Base-by-base conservation (phyloP, 1,140 invertebrate genomes). In the Frieseomelitta varia region DNA sequence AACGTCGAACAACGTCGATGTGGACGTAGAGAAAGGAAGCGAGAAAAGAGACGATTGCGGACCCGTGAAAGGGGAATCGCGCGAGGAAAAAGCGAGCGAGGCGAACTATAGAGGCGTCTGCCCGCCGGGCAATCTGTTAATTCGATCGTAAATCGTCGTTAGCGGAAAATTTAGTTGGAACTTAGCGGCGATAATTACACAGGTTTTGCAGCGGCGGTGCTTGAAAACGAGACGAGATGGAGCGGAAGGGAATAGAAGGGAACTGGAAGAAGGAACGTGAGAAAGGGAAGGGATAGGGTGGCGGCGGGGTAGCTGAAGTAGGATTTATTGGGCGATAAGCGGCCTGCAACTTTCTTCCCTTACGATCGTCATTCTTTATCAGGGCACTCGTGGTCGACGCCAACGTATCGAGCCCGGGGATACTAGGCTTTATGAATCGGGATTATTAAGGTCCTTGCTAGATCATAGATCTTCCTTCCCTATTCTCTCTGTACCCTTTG, bases 131-230 rank as follows among this genome's bases (percentile, higher is more conserved):
- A 90, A 93, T 93, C 89, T 91, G 92, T 93, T 92, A 93, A 93
- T 92, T 92, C 87, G 92, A 92, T 93, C 92, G 91, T 93, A 93
- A 93, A 93, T 93, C 90, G 92, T 92, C 91, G 90, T 93, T 93
- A 92, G 86, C 75, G 87, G 88, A 88, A 91, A 93, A 93, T 93
- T 93, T 91, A 92, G 91, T 90, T 93, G 88, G 83, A 91, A 92
- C 89, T 92, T 88, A 88, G 73, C 79, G 71, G 79, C 90, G 90
- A 92, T 93, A 93, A 93, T 92, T 93, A 93, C 89, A 90, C 81
- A 79, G 87, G 90, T 91, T 89, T 90, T 91, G 87, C 78, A 75
- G 79, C 81, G 69, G 79, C 79, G 78, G 74, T 67, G 56, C 34
- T 51, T 75, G 83, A 47, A 71, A 79, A 80, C 77, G 71, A 61